Base-by-base conservation (phyloP, 2,113 vertebrate genomes). In the Leucopsar rothschildi region DNA sequence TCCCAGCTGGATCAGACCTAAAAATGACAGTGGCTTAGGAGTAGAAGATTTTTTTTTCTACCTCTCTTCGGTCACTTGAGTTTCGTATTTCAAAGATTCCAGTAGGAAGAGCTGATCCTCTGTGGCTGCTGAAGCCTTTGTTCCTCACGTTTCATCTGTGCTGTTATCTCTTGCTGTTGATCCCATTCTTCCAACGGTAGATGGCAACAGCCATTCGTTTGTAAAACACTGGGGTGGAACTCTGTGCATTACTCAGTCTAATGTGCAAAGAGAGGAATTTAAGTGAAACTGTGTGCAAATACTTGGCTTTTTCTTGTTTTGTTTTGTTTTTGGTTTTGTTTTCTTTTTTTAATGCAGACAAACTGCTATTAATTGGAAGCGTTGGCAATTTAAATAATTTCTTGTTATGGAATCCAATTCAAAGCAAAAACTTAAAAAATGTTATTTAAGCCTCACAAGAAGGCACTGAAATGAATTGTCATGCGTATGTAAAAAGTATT, bases 121-220 rank as follows among this genome's bases (percentile, higher is more conserved):
- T 45, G 23, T 7, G 61, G 68, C 22, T 70, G 64, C 35, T 66
- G 86, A 35, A 92, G 63, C 12, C 44, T 85, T 66, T 82, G 63
- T 76, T 57, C 82, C 7, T 5, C 27, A 0, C 2, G 1, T 31
- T 78, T 86, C 49, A n/a, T 59, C 83, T 78, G 63, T 15, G 52
- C 72, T 73, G 29, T 50, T 80, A 50, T 86, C 76, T 93, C 53
- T 25, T 56, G 49, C 55, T 82, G 72, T 7, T 68, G 60, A 22
- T 88, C 22, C 12, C 82, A 23, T 87, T 97, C 97, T 94, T 93
- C 91, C 85, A 53, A 97, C 98, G 64, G 97, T 97, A 98, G 98
- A 95, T 98, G 98, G 98, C 98, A 97, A 96, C 88, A 94, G 96
- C 50, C 66, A 22, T 93, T 98, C 97, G 96, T 90, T 78, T 97